Conservation (phyloP, 2,888 invertebrate species). For the Desoria tigrina region DNA sequence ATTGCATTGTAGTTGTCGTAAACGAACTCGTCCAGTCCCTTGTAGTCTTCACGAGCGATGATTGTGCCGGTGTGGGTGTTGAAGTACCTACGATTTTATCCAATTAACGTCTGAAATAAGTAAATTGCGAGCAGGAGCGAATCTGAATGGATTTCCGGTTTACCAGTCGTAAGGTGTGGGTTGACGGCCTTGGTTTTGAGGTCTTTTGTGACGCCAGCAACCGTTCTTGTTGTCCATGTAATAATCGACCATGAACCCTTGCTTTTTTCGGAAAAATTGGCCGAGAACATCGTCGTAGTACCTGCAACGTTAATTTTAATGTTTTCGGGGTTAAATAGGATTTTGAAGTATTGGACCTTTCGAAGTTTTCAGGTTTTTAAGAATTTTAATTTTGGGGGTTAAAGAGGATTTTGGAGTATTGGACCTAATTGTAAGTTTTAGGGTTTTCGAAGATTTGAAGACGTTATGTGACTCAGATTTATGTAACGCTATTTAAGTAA, state of each 20-base stretch:
- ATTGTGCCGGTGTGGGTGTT: slow-evolving; percentile 13
- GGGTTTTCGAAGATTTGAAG: too few relatives aligned
- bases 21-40: slow-evolving; percentile 24
- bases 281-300: slow-evolving; percentile 8
- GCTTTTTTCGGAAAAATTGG: slow-evolving; percentile 1
- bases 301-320: slow-evolving; percentile 15
- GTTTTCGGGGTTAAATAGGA: too few relatives aligned
- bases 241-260: not conserved
- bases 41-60: slow-evolving; percentile 22
- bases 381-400: too few relatives aligned
- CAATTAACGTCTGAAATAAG: too few relatives aligned
- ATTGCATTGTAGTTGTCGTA: slow-evolving; percentile 25
- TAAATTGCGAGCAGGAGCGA: too few relatives aligned
- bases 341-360: too few relatives aligned
- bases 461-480: too few relatives aligned
- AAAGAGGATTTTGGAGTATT: too few relatives aligned
- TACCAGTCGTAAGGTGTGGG: slow-evolving; percentile 32
- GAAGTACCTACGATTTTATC: slow-evolving; percentile 18
- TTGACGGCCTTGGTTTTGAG: slow-evolving; percentile 24
- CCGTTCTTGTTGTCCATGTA: slow-evolving; percentile 5
- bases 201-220: slow-evolving; percentile 31
- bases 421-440: too few relatives aligned
- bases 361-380: too few relatives aligned
- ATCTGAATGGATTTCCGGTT: not conserved
- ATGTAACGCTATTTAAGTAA: too few relatives aligned